Evolutionary conservation across 1,140 invertebrate genomes (phyloP).

Genomic region (Uloborus diversus): DNA sequence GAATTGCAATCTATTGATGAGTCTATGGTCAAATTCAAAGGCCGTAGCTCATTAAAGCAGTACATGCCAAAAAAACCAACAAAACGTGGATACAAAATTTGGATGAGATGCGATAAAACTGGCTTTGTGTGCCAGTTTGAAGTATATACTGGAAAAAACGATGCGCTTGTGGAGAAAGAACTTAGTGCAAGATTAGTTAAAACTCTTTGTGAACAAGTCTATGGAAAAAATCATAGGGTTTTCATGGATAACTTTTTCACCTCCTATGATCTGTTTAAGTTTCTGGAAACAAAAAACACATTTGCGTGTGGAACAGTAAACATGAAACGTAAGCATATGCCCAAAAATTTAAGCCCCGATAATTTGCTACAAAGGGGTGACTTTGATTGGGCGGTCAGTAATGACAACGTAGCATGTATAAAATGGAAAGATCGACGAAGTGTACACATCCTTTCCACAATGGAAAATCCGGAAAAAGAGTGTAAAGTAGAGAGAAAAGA

Average conservation of each 20-base stretch:
- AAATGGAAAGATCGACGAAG: background rate
- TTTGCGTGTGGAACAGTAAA: background rate
- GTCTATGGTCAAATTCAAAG: background rate
- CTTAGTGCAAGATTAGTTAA: background rate
- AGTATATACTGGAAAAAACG: background rate
- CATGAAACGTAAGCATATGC: background rate
- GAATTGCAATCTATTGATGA: background rate
- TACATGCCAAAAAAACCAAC: background rate
- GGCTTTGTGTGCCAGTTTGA: background rate
- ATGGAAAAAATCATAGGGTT: background rate
- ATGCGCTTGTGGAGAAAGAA: background rate
- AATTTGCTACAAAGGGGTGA: background rate
- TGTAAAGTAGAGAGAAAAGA: constrained; percentile 12
- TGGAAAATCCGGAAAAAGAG: too few species aligned
- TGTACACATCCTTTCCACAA: too few species aligned
- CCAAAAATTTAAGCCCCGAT: background rate
- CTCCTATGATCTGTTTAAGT: background rate
- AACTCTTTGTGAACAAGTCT: background rate
- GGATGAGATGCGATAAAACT: background rate
- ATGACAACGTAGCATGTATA: background rate
- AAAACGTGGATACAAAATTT: background rate
- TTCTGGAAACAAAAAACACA: background rate
- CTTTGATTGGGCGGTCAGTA: background rate
- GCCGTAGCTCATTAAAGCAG: background rate
- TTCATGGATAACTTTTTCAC: background rate